Evolutionary conservation across 2,888 invertebrate genomes (phyloP), one percentile per base, ranked within the genome.

Genomic region (Leuctra nigra): DNA sequence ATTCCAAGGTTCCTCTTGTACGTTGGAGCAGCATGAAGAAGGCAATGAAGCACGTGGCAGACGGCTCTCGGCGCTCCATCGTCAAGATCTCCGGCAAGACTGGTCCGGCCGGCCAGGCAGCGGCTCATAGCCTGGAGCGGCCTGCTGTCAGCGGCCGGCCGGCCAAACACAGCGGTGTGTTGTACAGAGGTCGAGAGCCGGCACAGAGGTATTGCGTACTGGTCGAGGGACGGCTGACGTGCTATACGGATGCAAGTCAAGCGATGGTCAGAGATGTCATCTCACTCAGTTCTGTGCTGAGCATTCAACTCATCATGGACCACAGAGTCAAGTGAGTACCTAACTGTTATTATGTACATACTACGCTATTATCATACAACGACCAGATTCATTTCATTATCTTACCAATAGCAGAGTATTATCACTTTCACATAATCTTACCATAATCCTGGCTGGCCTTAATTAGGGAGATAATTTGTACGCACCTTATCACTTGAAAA

Each of bases 171-270:
- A 77, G 78, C 64, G 86, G 86, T 0, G 75, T 77, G 63, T 69
- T 86, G 59, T 81, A 79, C 58, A 77, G 78, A 64, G 67, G 88
- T 53, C 87, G 87, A 61, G 88, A 90, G 68, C 81, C 86, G 66
- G 84, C 85, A 61, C 78, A 78, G n/a, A 77, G 86, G 39, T 84
- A 83, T 72, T 86, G 85, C 67, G 79, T 85, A 38, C 69, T 91
- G 22, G 80, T 83, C 3, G 85, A 87, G 62, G 81, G 84, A 44
- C 84, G 84, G 66, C 73, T 91, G 24, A 78, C 82, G 62, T 87
- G 88, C 66, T 87, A 84, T 65, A 74, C 82, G 4, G 90, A 91
- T 67, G 83, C 84, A 63, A 81, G 81, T 54, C 82, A 83, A 71
- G 78, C 80, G 35, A 74, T 79, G 35, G 68, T 83, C 20, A 87